Evolutionary conservation across 2,113 vertebrate genomes (phyloP).

Genomic region (Ceyx cyanopectus): DNA sequence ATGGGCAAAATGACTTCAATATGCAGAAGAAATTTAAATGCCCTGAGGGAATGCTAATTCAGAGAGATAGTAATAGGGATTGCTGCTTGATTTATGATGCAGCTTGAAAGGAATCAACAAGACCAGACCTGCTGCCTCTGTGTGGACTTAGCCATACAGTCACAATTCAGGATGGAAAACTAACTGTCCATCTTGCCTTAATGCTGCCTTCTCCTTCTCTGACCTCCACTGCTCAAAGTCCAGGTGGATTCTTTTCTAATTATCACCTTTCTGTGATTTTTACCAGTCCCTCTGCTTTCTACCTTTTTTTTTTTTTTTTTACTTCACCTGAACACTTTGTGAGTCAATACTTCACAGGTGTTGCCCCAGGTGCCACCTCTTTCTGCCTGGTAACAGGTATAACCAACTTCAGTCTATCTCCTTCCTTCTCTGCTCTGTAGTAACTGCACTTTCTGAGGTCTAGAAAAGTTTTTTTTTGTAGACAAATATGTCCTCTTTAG

Average conservation of each 20-base stretch:
- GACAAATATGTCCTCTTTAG: neutral
- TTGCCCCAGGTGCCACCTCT: neutral
- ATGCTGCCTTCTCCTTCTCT: neutral
- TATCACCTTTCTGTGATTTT: neutral
- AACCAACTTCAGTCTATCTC: neutral
- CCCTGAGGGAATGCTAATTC: slow-evolving; percentile 14
- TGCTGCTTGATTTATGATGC: slow-evolving; percentile 44
- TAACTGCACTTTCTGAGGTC: neutral
- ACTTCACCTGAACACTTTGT: neutral
- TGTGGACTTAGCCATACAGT: neutral
- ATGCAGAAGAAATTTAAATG: slow-evolving; percentile 35
- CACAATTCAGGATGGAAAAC: neutral
- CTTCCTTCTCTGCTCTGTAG: neutral
- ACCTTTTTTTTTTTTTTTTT: neutral
- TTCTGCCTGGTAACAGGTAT: rapidly evolving
- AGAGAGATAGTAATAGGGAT: slow-evolving; percentile 13
- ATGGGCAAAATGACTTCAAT: slow-evolving; percentile 56
- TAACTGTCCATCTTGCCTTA: neutral
- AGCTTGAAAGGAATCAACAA: neutral
- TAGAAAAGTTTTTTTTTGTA: neutral
- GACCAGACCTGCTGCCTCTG: neutral
- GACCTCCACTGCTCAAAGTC: neutral
- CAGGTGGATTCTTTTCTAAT: neutral
- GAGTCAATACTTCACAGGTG: neutral
- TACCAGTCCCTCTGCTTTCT: neutral